A percentile compares a stretch with the other conserved stretches of the same genome.
These are phyloP conservation scores for Nephrocerus scutellatus DNA, from an alignment of 2,888 invertebrate species.

Conservation along the genomic window DNA sequence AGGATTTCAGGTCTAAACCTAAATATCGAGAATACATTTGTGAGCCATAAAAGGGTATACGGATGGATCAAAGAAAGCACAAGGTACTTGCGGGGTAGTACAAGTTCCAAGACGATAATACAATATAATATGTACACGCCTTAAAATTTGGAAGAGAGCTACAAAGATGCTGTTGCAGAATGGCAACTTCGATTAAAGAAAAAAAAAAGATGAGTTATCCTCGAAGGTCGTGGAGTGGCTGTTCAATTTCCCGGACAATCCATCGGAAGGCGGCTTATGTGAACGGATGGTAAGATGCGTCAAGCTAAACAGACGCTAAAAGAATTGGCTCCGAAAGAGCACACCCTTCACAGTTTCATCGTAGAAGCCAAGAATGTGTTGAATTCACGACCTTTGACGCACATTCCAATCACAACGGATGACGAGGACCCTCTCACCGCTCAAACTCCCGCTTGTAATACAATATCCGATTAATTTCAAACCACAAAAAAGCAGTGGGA, in stretches of 20 bases:
- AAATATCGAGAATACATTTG: no score
- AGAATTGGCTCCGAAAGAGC: constrained; percentile 3
- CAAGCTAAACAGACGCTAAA: constrained; percentile 3
- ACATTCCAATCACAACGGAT: constrained; percentile 6
- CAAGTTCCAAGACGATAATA: no score
- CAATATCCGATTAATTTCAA: neutral
- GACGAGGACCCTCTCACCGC: constrained; percentile 12
- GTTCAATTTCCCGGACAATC: constrained; percentile 10
- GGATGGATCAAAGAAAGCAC: no score
- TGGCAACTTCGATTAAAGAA: no score
- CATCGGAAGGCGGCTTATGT: constrained; percentile 11
- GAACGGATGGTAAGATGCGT: constrained; percentile 12
- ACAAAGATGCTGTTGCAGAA: no score
- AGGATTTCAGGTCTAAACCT: no score
- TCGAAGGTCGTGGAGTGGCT: constrained; percentile 8
- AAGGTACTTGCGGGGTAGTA: no score
- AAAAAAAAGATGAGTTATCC: constrained; percentile 6
- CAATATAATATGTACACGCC: no score
- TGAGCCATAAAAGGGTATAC: no score
- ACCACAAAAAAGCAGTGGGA: constrained; percentile 13
- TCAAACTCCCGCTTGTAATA: no score
- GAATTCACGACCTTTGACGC: constrained; percentile 9
- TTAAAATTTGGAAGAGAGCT: no score
- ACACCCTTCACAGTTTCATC: constrained; percentile 7
- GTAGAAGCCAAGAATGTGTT: constrained; percentile 13